Conservation (phyloP, 2,113 vertebrate species). For the Scytalopus superciliaris region DNA sequence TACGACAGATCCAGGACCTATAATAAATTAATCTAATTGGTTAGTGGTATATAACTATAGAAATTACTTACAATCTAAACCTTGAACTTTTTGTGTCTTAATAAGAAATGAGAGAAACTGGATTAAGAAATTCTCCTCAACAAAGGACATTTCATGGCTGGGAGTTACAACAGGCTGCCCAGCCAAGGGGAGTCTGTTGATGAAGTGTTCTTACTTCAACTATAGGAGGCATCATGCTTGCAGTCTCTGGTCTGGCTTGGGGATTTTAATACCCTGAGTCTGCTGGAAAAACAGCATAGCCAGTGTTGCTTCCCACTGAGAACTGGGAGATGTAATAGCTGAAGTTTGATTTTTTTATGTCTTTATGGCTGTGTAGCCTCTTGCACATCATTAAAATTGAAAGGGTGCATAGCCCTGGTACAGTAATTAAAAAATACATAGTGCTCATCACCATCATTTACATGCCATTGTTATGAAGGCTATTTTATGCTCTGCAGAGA, state of each 20-base stretch:
- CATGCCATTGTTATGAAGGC: not conserved
- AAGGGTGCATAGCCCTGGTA: not conserved
- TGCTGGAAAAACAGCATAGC: not conserved
- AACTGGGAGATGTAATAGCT: not conserved
- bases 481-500: not conserved
- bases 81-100: not conserved
- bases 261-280: not conserved
- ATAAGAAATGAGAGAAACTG: not conserved
- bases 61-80: not conserved
- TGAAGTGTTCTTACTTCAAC: not conserved
- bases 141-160: too few relatives aligned
- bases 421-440: not conserved
- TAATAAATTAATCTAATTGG: not conserved
- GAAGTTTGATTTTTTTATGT: not conserved
- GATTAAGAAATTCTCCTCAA: too few relatives aligned
- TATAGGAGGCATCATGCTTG: not conserved
- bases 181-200: not conserved
- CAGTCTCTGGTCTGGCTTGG: not conserved
- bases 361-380: not conserved
- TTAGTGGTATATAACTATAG: not conserved
- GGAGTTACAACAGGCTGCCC: not conserved
- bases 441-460: not conserved
- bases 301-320: not conserved
- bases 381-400: not conserved
- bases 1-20: not conserved